Base-by-base conservation (phyloP, 2,888 invertebrate species). In the Allacma fusca region DNA sequence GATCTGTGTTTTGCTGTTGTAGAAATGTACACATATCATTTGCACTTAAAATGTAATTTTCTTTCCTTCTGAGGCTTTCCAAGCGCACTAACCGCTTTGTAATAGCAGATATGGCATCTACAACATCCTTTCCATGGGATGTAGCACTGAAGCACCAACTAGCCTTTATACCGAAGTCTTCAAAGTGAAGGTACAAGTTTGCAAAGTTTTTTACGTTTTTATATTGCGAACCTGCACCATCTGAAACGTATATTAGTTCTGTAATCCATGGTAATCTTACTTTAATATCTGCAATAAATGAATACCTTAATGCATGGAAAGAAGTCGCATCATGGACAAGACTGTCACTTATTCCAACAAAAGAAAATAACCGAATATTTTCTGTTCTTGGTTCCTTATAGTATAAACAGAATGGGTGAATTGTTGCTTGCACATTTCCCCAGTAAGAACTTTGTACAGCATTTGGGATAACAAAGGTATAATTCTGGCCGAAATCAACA, bases 101-200 rank as follows among this genome's bases (percentile, higher is more conserved):
- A 9, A 40, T 9, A 5, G 40, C 40, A 40, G 40, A 40, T 40
- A 40, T 40, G 5, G 40, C 76, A 50, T 75, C 76, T 23, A 44
- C 68, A 5, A 5, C n/a, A 19, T 13, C 7, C 24, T 75, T 75
- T 43, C 76, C 76, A 50, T 75, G 76, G 2, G 24, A 29, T 16
- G 76, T 75, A 28, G 69, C 68, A 34, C 29, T 43, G 59, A 44
- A 75, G 23, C 19, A 43, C 76, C 76, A 75, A 28, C 40, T 43
- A 2, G 57, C 68, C 16, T 28, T 7, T 23, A 65, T 44, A 16
- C 43, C 28, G 21, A 50, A 76, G n/a, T 70, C 69, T 24, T 34
- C 28, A 13, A 23, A 4, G 29, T 76, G 70, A 21, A 29, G 2
- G 2, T 59, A 21, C 4, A 76, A 26, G 23, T 76, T 76, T 16